Evolutionary conservation across 2,888 invertebrate species (phyloP), one percentile per base, ranked within the genome.

Genomic region (Tillus elongatus): DNA sequence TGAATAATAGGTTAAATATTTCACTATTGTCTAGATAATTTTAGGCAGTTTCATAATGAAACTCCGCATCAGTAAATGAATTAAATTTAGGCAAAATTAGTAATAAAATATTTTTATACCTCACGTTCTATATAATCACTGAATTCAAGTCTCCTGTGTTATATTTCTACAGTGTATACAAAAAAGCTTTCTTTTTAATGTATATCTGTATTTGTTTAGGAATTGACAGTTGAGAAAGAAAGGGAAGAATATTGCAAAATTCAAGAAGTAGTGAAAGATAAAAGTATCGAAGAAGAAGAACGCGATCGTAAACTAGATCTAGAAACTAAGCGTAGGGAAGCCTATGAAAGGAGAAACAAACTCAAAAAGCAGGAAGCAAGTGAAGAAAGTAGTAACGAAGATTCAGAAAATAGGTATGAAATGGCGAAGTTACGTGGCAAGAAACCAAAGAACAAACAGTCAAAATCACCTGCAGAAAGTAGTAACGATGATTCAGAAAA

Each of bases 361-460:
- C 69, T 76, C 56, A 70, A 75, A 53, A 66, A 70, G 46, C 57
- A 66, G 43, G 71, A 69, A 67, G 50, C 41, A 42, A 69, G 46
- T 66, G 72, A 72, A 67, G 57, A 52, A 16, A 49, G 46, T 41
- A 41, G 47, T 37, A 53, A 51, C 41, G 56, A 54, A 34, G 40
- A 47, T 24, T 49, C 50, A 4, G 49, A 53, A 32, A 43, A 46
- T 39, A 52, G 59, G 52, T 53, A 63, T 60, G 62, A 63, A 44
- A 64, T 64, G 63, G 63, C 54, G 15, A 55, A 59, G 19, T 53
- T 55, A 38, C 58, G 58, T 47, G 50, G 51, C 35, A 56, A 55
- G 39, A 53, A 51, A 39, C 56, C 53, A 43, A 60, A 60, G 42
- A 14, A 43, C 10, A 51, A 51, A 41, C 33, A 47, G 34, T 51